Conservation (phyloP, 2,113 vertebrate species). For the Damaliscus lunatus region DNA sequence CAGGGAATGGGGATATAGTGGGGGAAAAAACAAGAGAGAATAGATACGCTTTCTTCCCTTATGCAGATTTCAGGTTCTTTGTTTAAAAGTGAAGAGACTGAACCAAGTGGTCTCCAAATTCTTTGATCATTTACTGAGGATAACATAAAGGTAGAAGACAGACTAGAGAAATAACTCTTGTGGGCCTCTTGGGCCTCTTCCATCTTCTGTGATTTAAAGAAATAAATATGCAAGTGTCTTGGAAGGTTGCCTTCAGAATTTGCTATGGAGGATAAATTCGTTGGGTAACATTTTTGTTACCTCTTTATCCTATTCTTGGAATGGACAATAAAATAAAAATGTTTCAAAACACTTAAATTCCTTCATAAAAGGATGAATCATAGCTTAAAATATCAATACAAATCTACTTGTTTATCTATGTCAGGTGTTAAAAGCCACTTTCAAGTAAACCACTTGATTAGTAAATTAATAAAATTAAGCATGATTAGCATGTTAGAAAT, state of each 20-base stretch:
- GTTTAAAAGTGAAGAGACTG: background rate
- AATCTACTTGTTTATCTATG: background rate
- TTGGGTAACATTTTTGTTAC: background rate
- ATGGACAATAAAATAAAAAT: background rate
- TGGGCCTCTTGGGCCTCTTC: background rate
- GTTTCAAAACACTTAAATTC: conserved; percentile 15
- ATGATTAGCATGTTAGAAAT: background rate
- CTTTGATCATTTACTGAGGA: background rate
- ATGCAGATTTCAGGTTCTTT: background rate
- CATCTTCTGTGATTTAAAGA: background rate
- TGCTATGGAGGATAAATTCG: background rate
- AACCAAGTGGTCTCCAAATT: background rate
- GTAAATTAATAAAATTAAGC: background rate
- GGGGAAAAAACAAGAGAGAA: background rate
- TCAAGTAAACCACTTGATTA: background rate
- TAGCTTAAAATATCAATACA: background rate
- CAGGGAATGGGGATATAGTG: background rate
- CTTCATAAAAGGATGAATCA: background rate
- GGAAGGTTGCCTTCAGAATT: background rate
- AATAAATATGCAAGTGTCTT: background rate
- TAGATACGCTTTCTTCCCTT: background rate
- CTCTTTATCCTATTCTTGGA: background rate
- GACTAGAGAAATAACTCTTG: background rate
- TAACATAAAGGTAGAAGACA: background rate
- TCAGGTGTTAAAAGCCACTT: background rate